Base-by-base conservation (phyloP, 2,113 vertebrate genomes). In the Hydropotes inermis region DNA sequence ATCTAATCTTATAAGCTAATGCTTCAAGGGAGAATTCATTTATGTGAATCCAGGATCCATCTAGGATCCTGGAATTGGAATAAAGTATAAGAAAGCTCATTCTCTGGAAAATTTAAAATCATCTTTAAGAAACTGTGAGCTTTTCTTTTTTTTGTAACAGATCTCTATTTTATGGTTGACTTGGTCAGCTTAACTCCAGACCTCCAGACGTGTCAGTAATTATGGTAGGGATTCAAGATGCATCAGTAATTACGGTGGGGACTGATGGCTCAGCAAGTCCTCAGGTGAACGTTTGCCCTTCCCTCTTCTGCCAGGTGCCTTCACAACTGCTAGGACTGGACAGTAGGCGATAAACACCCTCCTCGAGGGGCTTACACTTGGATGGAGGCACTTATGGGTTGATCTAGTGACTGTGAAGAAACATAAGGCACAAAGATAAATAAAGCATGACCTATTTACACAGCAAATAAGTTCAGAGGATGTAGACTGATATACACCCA, bases 301-400 rank as follows among this genome's bases (percentile, higher is more conserved):
- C 16, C 11, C 45, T 6, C 1, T 9, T 47, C 81, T 54, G 9
- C 58, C 76, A 28, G 6, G 23, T 15, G 50, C 58, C 39, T 36
- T 54, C 27, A 6, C 9, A 83, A 11, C 76, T 6, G 76, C 33
- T 3, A 6, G 16, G 23, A 8, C 16, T 11, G 19, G 36, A 7
- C 9, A 7, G 11, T 2, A 11, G 2, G 11, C 7, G 16, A 25
- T 36, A n/a, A 6, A 1, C 4, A 1, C 0, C 1, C 36, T 7
- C 5, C 1, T 70, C 3, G 0, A 39, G 25, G 50, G 16, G 8
- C 4, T 58, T 12, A 28, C 15, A 15, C 23, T 30, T 16, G 16
- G 7, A 36, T 3, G 13, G 60, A 45, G 9, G 36, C 12, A 15
- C 4, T 47, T 47, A 1, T 11, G 23, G 16, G 39, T 10, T 47